Evolutionary conservation across 2,113 vertebrate species (phyloP).

Genomic region (Gopherus evgoodei): DNA sequence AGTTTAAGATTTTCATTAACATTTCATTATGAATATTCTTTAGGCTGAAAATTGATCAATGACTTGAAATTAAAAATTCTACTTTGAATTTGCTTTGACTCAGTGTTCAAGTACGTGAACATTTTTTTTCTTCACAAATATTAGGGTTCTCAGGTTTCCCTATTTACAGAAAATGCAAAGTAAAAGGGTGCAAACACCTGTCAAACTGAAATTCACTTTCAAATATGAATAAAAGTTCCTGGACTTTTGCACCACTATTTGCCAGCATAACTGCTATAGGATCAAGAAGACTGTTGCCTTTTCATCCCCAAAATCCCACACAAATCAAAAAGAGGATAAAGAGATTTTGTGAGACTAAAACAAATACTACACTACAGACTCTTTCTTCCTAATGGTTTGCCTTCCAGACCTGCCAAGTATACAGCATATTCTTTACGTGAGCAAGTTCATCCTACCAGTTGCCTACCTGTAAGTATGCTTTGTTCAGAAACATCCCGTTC

Average conservation of each 20-base stretch:
- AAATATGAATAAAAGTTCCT: constrained; percentile 32
- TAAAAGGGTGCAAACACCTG: constrained; percentile 1
- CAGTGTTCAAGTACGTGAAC: constrained; percentile 47
- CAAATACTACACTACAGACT: not conserved
- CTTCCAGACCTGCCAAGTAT: not conserved
- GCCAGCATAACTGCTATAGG: not conserved
- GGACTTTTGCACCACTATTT: not conserved
- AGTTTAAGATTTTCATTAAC: not conserved
- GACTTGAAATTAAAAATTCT: constrained; percentile 16
- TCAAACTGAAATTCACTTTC: constrained; percentile 23
- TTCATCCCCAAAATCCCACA: not conserved
- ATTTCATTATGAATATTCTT: not conserved
- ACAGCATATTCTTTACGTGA: not conserved
- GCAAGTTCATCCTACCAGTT: not conserved
- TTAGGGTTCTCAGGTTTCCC: constrained; percentile 22
- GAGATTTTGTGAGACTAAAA: not conserved
- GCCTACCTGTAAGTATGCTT: not conserved
- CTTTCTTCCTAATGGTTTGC: not conserved
- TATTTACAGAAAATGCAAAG: constrained; percentile 10
- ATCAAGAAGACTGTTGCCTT: not conserved
- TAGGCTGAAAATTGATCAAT: not conserved
- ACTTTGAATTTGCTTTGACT: not conserved
- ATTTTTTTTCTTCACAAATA: constrained; percentile 10
- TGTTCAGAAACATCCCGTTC: not conserved
- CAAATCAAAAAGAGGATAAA: not conserved